Percentiles rank a stretch among this genome's conserved stretches.
Conservation (phyloP, 2,113 vertebrate genomes). For the Mungos mungo region DNA sequence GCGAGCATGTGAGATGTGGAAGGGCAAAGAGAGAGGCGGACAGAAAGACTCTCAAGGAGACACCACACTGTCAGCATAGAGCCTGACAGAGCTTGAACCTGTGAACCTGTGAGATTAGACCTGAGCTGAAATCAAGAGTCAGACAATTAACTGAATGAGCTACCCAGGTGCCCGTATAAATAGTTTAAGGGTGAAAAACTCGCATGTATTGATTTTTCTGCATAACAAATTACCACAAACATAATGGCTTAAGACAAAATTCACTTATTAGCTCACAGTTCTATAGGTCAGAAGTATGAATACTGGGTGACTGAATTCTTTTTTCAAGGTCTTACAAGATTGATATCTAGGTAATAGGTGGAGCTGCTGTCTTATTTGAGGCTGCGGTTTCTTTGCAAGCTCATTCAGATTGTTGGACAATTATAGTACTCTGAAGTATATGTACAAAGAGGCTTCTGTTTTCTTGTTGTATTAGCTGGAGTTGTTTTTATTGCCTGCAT, state of each 20-base stretch:
- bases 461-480: background rate
- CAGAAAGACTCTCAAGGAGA: too few species aligned
- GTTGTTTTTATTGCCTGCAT: background rate
- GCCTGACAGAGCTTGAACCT: too few species aligned
- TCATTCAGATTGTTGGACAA: background rate
- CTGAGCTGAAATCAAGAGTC: too few species aligned
- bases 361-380: background rate
- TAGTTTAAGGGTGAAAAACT: background rate
- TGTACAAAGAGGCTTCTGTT: background rate
- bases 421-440: background rate
- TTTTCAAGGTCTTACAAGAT: background rate
- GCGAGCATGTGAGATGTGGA: too few species aligned
- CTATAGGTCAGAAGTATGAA: background rate
- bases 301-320: background rate
- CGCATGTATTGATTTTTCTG: background rate
- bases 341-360: background rate
- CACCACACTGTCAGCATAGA: too few species aligned
- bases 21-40: too few species aligned
- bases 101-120: too few species aligned
- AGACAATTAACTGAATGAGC: too few species aligned
- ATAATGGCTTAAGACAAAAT: background rate
- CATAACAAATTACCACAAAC: background rate
- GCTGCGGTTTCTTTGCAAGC: background rate
- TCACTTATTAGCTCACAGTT: background rate
- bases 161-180: too few species aligned